These are phyloP conservation scores for Melipona beecheii DNA, from an alignment of 2,888 invertebrate species.

Conservation along the genomic window DNA sequence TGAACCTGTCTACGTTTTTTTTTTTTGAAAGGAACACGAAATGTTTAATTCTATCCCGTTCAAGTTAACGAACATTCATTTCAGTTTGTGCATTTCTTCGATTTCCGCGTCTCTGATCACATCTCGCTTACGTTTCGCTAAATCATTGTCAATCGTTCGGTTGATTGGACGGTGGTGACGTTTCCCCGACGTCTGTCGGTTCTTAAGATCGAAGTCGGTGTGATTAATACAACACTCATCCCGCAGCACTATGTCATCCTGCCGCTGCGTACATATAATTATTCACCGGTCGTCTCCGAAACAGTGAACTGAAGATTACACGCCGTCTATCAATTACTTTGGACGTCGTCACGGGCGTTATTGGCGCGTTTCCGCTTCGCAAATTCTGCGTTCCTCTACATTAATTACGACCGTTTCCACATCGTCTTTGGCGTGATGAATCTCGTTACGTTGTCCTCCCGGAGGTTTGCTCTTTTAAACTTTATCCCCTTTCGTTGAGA, in stretches of 20 bases:
- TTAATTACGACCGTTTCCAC: constrained; percentile 42
- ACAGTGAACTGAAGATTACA: constrained; percentile 65
- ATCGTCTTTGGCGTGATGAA: constrained; percentile 11
- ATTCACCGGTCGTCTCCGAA: constrained; percentile 61
- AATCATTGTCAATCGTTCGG: background rate
- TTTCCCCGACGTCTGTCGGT: constrained; percentile 18
- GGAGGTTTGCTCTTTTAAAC: background rate
- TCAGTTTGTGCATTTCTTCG: background rate
- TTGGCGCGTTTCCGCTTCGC: constrained; percentile 26
- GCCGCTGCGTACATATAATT: constrained; percentile 62
- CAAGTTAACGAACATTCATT: background rate
- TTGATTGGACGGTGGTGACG: background rate
- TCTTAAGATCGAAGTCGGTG: constrained; percentile 35
- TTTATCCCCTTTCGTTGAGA: too few relatives aligned
- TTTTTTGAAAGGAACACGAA: too few relatives aligned
- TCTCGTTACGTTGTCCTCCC: constrained; percentile 8
- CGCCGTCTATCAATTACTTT: constrained; percentile 65
- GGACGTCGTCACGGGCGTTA: constrained; percentile 32
- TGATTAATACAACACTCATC: constrained; percentile 45
- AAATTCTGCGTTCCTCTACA: constrained; percentile 37
- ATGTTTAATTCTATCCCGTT: background rate
- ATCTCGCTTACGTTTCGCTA: background rate
- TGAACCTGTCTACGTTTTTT: too few relatives aligned
- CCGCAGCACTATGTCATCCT: constrained; percentile 51
- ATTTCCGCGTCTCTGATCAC: background rate